Evolutionary conservation across 2,888 invertebrate genomes (phyloP), one percentile per base, ranked within the genome.

Genomic region (Hirtodrosophila duncani): DNA sequence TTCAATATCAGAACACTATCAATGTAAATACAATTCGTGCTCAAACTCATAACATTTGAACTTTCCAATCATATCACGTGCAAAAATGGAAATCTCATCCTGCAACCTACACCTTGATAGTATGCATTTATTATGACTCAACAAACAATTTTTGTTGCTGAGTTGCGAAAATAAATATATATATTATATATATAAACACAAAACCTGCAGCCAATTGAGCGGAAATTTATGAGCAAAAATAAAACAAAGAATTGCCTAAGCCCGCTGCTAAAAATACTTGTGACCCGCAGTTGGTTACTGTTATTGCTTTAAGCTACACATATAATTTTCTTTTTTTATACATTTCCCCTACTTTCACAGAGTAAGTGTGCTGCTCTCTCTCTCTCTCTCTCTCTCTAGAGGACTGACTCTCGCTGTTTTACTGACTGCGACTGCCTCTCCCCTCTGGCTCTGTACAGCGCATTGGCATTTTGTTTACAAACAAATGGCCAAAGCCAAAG

Each of bases 391-490:
- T 17, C n/a, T 27, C 33, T 26, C 24, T 3, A 11, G 26, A 1
- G 21, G 31, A 24, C 46, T 43, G 55, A n/a, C 8, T 5, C 20
- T 10, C 4, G 10, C 11, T 13, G 14, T 42, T 20, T 34, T 11
- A 18, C 6, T 29, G 9, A 7, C 27, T 6, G 11, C 4, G 29
- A 26, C 30, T 10, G 10, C 6, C 10, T 20, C n/a, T 3, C 20
- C 6, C 9, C 3, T 29, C 29, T 29, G 6, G 7, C 18, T 10
- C 11, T 37, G n/a, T 42, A 14, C 44, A 26, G 43, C 23, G 41
- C 62, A 51, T 64, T 64, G 51, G 48, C 39, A 74, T 65, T 60
- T 72, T 72, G 72, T 72, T 72, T 72, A 72, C 72, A 72, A 72
- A 72, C 72, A 72, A 81, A 51, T 52, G 53, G 63, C 24, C 63